Base-by-base conservation (phyloP, 2,888 invertebrate genomes). In the Synergus japonicus region DNA sequence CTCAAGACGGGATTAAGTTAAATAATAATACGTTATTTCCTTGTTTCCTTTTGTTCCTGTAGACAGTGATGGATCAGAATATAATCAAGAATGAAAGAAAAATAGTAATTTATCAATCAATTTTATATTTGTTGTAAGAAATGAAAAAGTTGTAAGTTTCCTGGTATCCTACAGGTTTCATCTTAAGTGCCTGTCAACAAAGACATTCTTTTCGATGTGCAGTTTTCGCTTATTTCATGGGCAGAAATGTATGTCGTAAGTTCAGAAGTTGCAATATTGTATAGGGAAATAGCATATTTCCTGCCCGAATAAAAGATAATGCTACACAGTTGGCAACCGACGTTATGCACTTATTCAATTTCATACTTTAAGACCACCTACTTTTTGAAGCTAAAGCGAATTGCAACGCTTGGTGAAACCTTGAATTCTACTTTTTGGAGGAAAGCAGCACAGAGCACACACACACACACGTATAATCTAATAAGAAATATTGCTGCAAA, bases 281-380 rank as follows among this genome's bases (percentile, higher is more conserved):
- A 41, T 44, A 67, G 13, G 22, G 44, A 67, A 67, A 67, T 67
- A 67, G 44, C 44, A 67, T 67, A 46, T 67, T 67, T 67, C 67
- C 44, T 18, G 22, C 44, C 44, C 67, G 44, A 67, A 18, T 67
- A 18, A 44, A 13, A 67, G 10, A 67, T 67, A 44, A 67, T 67
- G 44, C 44, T 44, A 67, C 67, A 46, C 46, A 67, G 67, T 67
- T 67, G 44, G 46, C 67, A 67, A 67, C 18, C 12, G 67, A 44
- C 18, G 22, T 22, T 44, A 44, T 67, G 67, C 22, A 67, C 67
- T 44, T 67, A n/a, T 67, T n/a, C 44, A 67, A 67, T 44, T 67
- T 67, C 18, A 44, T 67, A 44, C 67, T 67, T 66, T 43, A 66
- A 44, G 18, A 66, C 37, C 41, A 43, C n/a, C 43, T 43, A 66